Evolutionary conservation across 2,888 invertebrate species (phyloP).

Genomic region (Harpalus rufipes): DNA sequence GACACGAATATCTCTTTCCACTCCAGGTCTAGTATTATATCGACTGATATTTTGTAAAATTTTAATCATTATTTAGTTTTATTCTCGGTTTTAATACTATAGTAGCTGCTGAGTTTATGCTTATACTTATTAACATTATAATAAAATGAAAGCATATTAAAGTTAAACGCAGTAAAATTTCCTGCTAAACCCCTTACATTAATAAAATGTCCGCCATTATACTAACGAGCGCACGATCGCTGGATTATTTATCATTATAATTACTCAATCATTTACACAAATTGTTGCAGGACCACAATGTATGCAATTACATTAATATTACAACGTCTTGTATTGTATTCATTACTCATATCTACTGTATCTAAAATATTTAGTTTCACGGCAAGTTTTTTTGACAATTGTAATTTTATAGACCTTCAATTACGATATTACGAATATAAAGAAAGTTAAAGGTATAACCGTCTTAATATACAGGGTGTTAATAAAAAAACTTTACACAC

Average conservation of each 20-base stretch:
- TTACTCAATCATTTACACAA: conserved; percentile 37
- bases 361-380: not conserved
- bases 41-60: not conserved
- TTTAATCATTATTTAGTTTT: not conserved
- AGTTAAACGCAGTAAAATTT: not conserved
- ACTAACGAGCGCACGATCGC: conserved; percentile 18
- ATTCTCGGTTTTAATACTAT: too few relatives aligned
- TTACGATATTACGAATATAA: too few relatives aligned
- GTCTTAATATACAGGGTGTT: too few relatives aligned
- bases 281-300: conserved; percentile 11
- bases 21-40: too few relatives aligned
- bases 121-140: not conserved
- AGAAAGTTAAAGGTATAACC: too few relatives aligned
- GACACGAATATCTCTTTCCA: too few relatives aligned
- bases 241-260: conserved; percentile 33
- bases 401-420: too few relatives aligned
- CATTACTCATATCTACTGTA: not conserved
- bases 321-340: not conserved
- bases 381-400: not conserved
- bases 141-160: not conserved
- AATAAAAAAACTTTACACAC: too few relatives aligned
- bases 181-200: not conserved
- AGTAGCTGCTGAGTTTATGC: not conserved
- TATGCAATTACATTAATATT: conserved; percentile 4
- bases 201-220: conserved; percentile 22